phyloP scores from a whole-genome alignment of 2,797 vertebrate genomes.

The Telmatherina bonti region DNA sequence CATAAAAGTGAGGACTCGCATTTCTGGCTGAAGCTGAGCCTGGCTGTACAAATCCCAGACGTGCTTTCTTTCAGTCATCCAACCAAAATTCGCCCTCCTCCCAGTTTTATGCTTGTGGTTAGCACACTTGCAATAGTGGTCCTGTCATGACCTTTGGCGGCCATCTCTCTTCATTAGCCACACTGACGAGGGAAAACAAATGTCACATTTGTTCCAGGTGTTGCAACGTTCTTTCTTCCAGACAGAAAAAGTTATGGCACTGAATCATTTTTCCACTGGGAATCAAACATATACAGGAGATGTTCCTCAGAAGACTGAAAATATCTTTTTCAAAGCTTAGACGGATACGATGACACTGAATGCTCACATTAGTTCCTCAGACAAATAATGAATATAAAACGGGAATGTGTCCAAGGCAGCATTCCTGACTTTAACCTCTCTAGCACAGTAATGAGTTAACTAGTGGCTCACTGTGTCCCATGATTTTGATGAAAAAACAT shows the following conservation, averaged over 20 bases:
- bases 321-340: background rate
- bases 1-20: slow-evolving; percentile 29
- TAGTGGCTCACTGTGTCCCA: slow-evolving; percentile 2
- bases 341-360: background rate
- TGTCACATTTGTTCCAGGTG: slow-evolving; percentile 13
- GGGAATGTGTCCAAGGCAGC: background rate
- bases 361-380: background rate
- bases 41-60: slow-evolving; percentile 26
- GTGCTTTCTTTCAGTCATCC: slow-evolving; percentile 34
- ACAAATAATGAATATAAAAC: slow-evolving; percentile 9
- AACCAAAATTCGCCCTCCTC: slow-evolving; percentile 24
- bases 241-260: background rate
- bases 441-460: slow-evolving; percentile 29
- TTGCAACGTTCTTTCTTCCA: slow-evolving; percentile 5
- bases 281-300: background rate
- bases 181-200: slow-evolving; percentile 15
- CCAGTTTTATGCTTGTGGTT: slow-evolving; percentile 13
- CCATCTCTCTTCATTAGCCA: slow-evolving; percentile 29
- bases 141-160: slow-evolving; percentile 22
- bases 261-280: slow-evolving; percentile 2
- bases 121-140: slow-evolving; percentile 24
- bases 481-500: slow-evolving; percentile 15
- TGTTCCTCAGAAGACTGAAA: too few species aligned
- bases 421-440: slow-evolving; percentile 21
- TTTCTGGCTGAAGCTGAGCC: slow-evolving; percentile 41